Base-by-base conservation (phyloP, 2,888 invertebrate species). In the Trissolcus japonicus region DNA sequence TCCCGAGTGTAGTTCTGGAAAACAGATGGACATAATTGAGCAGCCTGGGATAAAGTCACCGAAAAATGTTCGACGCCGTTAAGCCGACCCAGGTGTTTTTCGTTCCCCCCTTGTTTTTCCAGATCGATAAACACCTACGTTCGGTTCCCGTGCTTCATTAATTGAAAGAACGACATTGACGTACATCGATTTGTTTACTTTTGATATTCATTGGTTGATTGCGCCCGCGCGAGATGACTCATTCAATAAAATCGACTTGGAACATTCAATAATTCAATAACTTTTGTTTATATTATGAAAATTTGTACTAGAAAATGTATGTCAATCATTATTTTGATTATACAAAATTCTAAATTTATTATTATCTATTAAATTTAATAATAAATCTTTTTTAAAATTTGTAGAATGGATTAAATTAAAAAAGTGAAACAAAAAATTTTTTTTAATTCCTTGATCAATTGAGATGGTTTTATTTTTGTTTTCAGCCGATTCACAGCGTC, bases 21-120 rank as follows among this genome's bases (percentile, higher is more conserved):
- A 53, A 72, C 74, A 74, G 74, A 66, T 74, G 67, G 74, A 9
- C 46, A 16, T 46, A 66, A 67, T 72, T 67, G 57, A 67, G 61
- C 53, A 67, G 48, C 4, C 19, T 19, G 61, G 56, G 25, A 61
- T 35, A 35, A 35, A 11, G 35, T 35, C 9, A 35, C 35, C 35
- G 35, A 55, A 55, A 41, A 55, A 40, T 67, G 35, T 73, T 66
- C 17, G 14, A 41, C 51, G 53, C 50, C 29, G 21, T 16, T 14
- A 61, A 29, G 40, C 59, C 35, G 50, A 65, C 61, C 74, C 74
- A 74, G 74, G 74, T 74, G 74, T 67, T 61, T 48, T 46, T 40
- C 17, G 53, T 61, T 59, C 66, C 67, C n/a, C 67, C 40, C 17
- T 17, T 46, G 19, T 40, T 74, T 74, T 74, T 74, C 74, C 62